Base-by-base conservation (phyloP, 2,888 invertebrate genomes). In the Cephus rjabovi region DNA sequence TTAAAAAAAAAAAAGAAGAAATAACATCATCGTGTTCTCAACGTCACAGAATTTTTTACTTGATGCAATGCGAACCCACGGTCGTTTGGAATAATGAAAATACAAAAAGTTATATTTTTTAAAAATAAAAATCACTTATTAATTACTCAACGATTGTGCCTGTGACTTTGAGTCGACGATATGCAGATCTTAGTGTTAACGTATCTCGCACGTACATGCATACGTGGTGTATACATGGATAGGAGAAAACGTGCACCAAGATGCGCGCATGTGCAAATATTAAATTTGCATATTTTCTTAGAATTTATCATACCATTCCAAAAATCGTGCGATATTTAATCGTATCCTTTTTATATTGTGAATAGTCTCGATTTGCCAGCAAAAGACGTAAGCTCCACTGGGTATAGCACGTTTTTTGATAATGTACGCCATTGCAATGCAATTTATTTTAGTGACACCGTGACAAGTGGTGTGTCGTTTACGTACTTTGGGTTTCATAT, bases 401-500 rank as follows among this genome's bases (percentile, higher is more conserved):
- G 12, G 34, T 31, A 71, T 31, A 71, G 34, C 31, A 33, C 71
- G 71, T 71, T 71, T 71, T 34, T 71, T 71, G 6, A 81, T 81
- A 78, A 83, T 79, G 83, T 83, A 85, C 82, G 87, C 88, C 89
- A 88, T 87, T 89, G 84, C 89, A 89, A 89, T 89, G 89, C 89
- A 89, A 89, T 88, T 88, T 86, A 85, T 75, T 85, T 81, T 85
- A 83, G 84, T 85, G 85, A 81, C 74, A 75, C 78, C 83, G 80
- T 77, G 77, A 79, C 74, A 80, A 75, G 78, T 79, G 77, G 79
- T 56, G 56, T 23, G 56, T 56, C 56, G 23, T 56, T 23, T 56
- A 56, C 56, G 56, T 56, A 23, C 56, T 1, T 9, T 56, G 23
- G 2, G 56, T 56, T 56, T 56, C 23, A 56, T 23, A 23, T 56